Conservation (phyloP, 1,140 invertebrate genomes). For the Ectropis grisescens region DNA sequence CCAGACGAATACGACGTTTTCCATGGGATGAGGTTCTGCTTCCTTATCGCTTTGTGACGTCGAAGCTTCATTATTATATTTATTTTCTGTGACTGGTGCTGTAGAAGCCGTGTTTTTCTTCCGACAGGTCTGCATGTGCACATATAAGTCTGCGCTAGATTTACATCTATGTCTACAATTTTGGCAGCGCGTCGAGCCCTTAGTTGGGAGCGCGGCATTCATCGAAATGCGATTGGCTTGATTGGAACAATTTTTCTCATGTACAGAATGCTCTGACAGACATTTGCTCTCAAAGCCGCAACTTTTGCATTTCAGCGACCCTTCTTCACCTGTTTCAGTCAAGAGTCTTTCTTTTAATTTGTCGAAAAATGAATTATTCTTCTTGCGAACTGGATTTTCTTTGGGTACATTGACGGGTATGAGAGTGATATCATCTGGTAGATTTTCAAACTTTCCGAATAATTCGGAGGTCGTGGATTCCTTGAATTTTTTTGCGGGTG, state of each 20-base stretch:
- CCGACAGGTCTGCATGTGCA: slow-evolving; percentile 80
- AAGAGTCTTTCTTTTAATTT: slow-evolving; percentile 81
- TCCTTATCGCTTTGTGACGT: slow-evolving; percentile 39
- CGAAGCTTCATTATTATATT: slow-evolving; percentile 35
- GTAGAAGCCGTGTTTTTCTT: slow-evolving; percentile 23
- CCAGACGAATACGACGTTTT: slow-evolving; percentile 84
- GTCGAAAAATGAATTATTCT: slow-evolving; percentile 86
- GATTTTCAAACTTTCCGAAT: slow-evolving; percentile 29
- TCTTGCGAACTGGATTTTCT: slow-evolving; percentile 65
- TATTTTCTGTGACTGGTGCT: slow-evolving; percentile 20
- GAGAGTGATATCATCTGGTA: slow-evolving; percentile 35
- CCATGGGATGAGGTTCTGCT: slow-evolving; percentile 76
- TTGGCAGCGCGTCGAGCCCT: slow-evolving; percentile 85
- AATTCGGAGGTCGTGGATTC: slow-evolving; percentile 21
- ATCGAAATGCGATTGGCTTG: slow-evolving; percentile 30
- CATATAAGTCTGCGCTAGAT: slow-evolving; percentile 80
- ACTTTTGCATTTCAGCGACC: slow-evolving; percentile 77
- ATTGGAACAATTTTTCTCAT: slow-evolving; percentile 76
- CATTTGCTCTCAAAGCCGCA: slow-evolving; percentile 88
- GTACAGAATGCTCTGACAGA: slow-evolving; percentile 83
- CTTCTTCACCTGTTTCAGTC: slow-evolving; percentile 67
- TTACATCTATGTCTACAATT: slow-evolving; percentile 88
- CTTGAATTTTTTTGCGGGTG: slow-evolving; percentile 51
- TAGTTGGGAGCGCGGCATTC: slow-evolving; percentile 51
- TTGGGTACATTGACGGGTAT: slow-evolving; percentile 35